These are phyloP conservation scores for Macrotrachela quadricornifera DNA, from an alignment of 1,140 invertebrate species.

Conservation along the genomic window DNA sequence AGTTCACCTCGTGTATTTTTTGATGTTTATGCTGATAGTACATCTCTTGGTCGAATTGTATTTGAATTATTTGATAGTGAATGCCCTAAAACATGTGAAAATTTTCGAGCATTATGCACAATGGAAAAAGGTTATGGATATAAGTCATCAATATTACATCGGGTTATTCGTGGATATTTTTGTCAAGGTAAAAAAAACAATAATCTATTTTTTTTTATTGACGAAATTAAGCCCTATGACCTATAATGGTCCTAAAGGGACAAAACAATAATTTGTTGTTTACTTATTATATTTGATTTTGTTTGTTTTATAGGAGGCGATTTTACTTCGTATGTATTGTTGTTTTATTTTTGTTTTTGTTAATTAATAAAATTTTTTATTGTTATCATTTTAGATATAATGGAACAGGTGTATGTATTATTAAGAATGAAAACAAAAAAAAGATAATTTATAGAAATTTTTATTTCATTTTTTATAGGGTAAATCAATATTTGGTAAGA, in stretches of 20 bases:
- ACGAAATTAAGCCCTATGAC: constrained; percentile 37
- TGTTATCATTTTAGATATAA: background rate
- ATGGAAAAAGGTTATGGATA: constrained; percentile 80
- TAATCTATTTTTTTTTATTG: background rate
- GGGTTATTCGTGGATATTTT: constrained; percentile 53
- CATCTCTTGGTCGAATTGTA: constrained; percentile 12
- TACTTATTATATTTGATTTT: constrained; percentile 43
- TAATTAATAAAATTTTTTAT: too few species aligned
- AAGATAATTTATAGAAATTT: too few species aligned
- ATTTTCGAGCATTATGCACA: constrained; percentile 75
- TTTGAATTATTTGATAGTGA: constrained; percentile 52
- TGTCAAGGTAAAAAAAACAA: too few species aligned
- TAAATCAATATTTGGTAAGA: constrained; percentile 23
- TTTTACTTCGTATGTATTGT: background rate
- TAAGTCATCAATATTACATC: constrained; percentile 70
- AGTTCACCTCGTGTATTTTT: background rate
- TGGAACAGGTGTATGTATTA: constrained; percentile 1
- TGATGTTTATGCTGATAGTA: constrained; percentile 8
- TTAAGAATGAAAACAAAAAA: too few species aligned
- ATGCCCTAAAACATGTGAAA: constrained; percentile 69
- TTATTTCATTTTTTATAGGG: background rate
- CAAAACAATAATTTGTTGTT: constrained; percentile 31
- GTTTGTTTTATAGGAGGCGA: constrained; percentile 78
- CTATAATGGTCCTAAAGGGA: constrained; percentile 59
- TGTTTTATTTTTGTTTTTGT: too few species aligned